These are phyloP conservation scores for Leiothrix lutea DNA, from an alignment of 2,113 vertebrate species.

Conservation along the genomic window DNA sequence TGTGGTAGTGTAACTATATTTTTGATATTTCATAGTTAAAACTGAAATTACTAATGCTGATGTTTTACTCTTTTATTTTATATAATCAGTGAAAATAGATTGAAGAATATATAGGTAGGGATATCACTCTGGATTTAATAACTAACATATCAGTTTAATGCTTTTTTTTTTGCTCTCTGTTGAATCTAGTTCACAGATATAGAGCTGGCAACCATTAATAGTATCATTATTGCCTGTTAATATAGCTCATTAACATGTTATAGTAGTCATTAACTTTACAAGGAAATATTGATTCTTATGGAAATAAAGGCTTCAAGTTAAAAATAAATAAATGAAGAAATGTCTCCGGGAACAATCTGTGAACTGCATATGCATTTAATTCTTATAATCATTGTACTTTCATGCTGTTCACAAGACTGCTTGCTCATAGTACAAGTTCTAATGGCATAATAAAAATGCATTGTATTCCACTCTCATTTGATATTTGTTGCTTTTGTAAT, in stretches of 20 bases:
- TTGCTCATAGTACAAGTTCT: neutral
- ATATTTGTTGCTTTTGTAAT: neutral
- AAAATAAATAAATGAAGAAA: neutral
- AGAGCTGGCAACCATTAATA: neutral
- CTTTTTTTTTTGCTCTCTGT: neutral
- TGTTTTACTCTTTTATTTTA: neutral
- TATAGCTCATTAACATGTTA: neutral
- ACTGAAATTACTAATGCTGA: neutral
- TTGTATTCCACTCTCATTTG: neutral
- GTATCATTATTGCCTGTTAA: neutral
- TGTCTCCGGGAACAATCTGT: neutral
- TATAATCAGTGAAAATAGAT: neutral
- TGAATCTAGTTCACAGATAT: neutral
- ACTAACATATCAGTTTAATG: neutral
- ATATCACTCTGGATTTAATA: neutral
- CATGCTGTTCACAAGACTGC: neutral
- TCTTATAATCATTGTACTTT: neutral
- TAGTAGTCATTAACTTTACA: slow-evolving; percentile 1
- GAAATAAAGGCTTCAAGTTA: neutral
- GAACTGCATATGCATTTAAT: neutral
- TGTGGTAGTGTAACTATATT: neutral
- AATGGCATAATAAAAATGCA: neutral
- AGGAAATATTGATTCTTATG: slow-evolving; percentile 1
- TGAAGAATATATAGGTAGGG: neutral
- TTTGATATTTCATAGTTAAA: neutral